Evolutionary conservation across 1,140 invertebrate genomes (phyloP).

Genomic region (Catajapyx aquilonaris): DNA sequence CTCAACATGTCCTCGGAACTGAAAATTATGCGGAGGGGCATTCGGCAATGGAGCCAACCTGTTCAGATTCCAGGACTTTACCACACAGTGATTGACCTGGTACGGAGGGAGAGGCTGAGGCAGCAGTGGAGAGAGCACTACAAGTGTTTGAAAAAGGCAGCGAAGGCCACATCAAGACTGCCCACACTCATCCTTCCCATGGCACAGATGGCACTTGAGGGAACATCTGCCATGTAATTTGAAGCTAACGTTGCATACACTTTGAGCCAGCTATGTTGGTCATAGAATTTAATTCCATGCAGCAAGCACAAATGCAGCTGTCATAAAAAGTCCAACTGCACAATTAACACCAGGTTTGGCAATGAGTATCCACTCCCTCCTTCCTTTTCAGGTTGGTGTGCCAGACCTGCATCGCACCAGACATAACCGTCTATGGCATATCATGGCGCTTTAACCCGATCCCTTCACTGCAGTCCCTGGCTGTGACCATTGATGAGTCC

Average conservation of each 20-base stretch:
- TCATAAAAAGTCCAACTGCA: slow-evolving; percentile 2
- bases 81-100: too few species aligned
- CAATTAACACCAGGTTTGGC: neutral
- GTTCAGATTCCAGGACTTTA: too few species aligned
- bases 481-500: slow-evolving; percentile 17
- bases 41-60: too few species aligned
- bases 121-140: slow-evolving; percentile 28
- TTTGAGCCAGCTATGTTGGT: slow-evolving; percentile 7
- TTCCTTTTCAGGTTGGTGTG: slow-evolving; percentile 22
- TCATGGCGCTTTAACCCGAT: slow-evolving; percentile 23
- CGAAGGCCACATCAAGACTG: slow-evolving; percentile 5
- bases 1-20: too few species aligned
- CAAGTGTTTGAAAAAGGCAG: slow-evolving; percentile 20
- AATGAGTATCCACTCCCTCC: neutral
- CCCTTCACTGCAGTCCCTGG: slow-evolving; percentile 10
- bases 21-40: too few species aligned
- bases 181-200: slow-evolving; percentile 13
- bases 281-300: slow-evolving; percentile 4
- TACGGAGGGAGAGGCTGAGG: too few species aligned
- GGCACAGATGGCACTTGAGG: slow-evolving; percentile 21
- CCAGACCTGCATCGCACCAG: slow-evolving; percentile 26
- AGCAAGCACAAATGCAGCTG: slow-evolving; percentile 4
- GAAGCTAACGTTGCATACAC: too few species aligned
- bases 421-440: slow-evolving; percentile 16
- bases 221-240: slow-evolving; percentile 22